Conservation (phyloP, 2,888 invertebrate species). For the Lasioglossum leucozonium region DNA sequence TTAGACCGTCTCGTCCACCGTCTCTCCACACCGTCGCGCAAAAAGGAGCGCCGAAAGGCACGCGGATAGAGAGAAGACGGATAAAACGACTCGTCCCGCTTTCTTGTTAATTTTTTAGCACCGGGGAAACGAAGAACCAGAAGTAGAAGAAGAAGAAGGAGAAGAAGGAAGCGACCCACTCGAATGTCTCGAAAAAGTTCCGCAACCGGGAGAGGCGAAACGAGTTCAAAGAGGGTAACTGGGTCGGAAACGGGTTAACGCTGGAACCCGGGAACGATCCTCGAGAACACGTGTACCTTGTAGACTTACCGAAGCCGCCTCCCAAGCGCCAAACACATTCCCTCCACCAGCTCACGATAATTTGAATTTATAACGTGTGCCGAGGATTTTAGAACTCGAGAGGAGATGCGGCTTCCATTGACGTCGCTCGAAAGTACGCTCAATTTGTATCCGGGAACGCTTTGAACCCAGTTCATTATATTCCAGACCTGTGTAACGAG, state of each 20-base stretch:
- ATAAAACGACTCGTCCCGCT: slow-evolving; percentile 4
- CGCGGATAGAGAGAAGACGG: background rate
- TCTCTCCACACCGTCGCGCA: background rate
- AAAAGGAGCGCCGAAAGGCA: slow-evolving; percentile 11
- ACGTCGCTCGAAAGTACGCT: background rate
- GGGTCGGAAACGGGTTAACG: slow-evolving; percentile 45
- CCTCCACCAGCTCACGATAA: slow-evolving; percentile 40
- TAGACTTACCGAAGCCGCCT: background rate
- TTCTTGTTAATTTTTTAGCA: slow-evolving; percentile 8
- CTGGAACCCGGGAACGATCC: background rate
- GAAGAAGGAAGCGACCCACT: background rate
- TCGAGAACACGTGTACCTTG: slow-evolving; percentile 14
- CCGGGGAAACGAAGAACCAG: background rate
- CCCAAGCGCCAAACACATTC: slow-evolving; percentile 28
- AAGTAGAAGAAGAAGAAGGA: background rate
- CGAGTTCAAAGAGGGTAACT: slow-evolving; percentile 42
- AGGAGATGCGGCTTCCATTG: background rate
- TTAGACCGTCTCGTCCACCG: background rate
- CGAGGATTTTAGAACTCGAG: background rate
- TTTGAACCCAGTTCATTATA: background rate
- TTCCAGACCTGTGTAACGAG: background rate
- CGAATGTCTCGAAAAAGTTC: slow-evolving; percentile 10
- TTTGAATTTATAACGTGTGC: slow-evolving; percentile 6
- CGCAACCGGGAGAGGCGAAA: background rate
- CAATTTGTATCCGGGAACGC: background rate